Evolutionary conservation across 2,888 invertebrate species (phyloP), one percentile per base, ranked within the genome.

Genomic region (Torymus auratus): DNA sequence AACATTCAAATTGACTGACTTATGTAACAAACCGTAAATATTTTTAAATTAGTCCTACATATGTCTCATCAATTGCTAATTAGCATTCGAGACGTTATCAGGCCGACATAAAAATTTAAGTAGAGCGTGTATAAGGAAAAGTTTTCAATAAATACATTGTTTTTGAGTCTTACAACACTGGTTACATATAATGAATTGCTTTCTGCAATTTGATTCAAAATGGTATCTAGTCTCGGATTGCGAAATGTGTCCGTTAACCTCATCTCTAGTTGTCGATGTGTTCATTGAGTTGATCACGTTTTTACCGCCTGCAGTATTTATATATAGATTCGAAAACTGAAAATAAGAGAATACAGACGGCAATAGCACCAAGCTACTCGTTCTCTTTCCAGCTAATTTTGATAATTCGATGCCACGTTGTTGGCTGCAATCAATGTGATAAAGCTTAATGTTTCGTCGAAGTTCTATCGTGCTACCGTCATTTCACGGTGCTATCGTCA

Each of bases 341-440:
- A 15, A 0, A 73, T 15, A 23, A 15, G 12, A 41, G 53, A 50
- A 64, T 64, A 56, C 50, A 73, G 14, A 23, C 62, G 28, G 2
- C 67, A 13, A 52, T 58, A 67, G 41, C 56, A 65, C 64, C 56
- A 50, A 4, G 14, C 14, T 64, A 55, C 14, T 11, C 50, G 50
- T 58, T 67, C 13, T 60, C 28, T 23, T 60, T 28, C 58, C 12
- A 10, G 20, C 20, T 67, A 12, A 67, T 67, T 75, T 75, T 53
- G 67, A 75, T 75, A 67, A 67, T 75, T 60, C 15, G 23, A 52
- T 67, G 52, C 52, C 13, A 60, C 60, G 50, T 67, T 75, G 68
- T 75, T 75, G 75, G 60, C 23, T 28, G 52, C 67, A 67, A 75
- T 75, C n/a, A 67, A 67, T n/a, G 28, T 14, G 67, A 75, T 75